Evolutionary conservation across 1,140 invertebrate genomes (phyloP).

Genomic region (Heliothis virescens): DNA sequence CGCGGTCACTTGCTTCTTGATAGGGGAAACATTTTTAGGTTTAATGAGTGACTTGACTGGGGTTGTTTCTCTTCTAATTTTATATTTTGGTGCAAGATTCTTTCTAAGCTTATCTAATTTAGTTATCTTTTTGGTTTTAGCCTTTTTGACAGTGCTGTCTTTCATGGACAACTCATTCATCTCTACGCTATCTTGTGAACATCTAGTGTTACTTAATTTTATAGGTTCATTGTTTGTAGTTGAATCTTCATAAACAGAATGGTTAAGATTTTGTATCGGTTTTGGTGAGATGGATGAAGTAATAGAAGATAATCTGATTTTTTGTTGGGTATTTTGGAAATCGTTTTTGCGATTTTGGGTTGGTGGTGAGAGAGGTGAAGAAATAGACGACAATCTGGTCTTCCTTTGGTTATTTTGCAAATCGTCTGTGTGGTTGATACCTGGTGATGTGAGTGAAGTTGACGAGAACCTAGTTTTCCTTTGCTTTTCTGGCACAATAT

Average conservation of each 20-base stretch:
- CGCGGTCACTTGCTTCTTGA: slow-evolving; percentile 45
- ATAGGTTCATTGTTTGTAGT: background rate
- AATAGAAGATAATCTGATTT: too few species aligned
- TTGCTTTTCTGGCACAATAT: too few species aligned
- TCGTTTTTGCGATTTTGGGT: too few species aligned
- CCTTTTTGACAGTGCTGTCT: slow-evolving; percentile 30
- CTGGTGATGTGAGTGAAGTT: too few species aligned
- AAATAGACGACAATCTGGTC: too few species aligned
- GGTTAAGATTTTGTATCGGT: background rate
- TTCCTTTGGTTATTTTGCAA: too few species aligned
- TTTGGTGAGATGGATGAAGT: too few species aligned
- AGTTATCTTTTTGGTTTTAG: slow-evolving; percentile 62
- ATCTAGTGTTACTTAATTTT: background rate
- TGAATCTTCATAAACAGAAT: background rate
- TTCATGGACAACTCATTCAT: background rate
- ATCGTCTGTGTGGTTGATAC: too few species aligned
- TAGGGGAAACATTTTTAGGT: slow-evolving; percentile 38
- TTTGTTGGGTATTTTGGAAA: too few species aligned
- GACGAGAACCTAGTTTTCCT: too few species aligned
- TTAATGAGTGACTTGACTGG: slow-evolving; percentile 55
- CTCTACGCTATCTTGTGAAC: background rate
- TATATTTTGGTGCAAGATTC: slow-evolving; percentile 69
- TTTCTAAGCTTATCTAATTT: slow-evolving; percentile 70
- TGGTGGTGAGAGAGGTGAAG: too few species aligned
- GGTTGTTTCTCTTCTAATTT: slow-evolving; percentile 63